Conservation (phyloP, 2,888 invertebrate species). For the Entomobrya multifasciata region DNA sequence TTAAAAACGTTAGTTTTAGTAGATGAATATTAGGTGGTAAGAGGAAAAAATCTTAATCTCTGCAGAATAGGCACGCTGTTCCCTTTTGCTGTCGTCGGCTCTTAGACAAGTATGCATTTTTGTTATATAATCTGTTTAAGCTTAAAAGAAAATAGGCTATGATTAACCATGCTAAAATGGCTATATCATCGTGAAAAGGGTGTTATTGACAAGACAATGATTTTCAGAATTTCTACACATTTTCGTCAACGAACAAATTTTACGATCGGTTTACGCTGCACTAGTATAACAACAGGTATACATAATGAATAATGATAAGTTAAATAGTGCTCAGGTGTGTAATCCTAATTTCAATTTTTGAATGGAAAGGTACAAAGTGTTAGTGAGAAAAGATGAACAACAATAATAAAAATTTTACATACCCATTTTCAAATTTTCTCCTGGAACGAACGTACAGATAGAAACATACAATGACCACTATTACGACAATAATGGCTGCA, state of each 20-base stretch:
- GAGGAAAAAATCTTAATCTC: conserved; percentile 57
- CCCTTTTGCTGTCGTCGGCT: conserved; percentile 21
- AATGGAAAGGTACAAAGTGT: neutral
- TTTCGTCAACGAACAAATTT: conserved; percentile 48
- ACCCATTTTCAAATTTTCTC: conserved; percentile 75
- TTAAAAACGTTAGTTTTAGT: no score
- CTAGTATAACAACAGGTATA: conserved; percentile 17
- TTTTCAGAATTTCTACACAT: conserved; percentile 31
- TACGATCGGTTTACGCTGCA: conserved; percentile 51
- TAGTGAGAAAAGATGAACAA: conserved; percentile 1
- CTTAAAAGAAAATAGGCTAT: conserved; percentile 28
- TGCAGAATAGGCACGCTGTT: conserved; percentile 39
- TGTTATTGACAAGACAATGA: conserved; percentile 42
- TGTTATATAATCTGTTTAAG: neutral
- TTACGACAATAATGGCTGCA: conserved; percentile 85
- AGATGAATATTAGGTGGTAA: no score
- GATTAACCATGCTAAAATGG: conserved; percentile 60
- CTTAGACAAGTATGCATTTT: neutral
- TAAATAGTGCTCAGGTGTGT: conserved; percentile 45
- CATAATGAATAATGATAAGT: conserved; percentile 4
- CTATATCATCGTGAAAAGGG: conserved; percentile 66
- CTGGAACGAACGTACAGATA: conserved; percentile 78
- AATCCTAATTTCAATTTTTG: neutral
- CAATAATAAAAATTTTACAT: conserved; percentile 27
- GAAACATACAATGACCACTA: conserved; percentile 81